Percentiles rank a stretch among this genome's conserved stretches.
phyloP scores from a whole-genome alignment of 37 sponge, comb jelly and placozoan species.

The Corticium candelabrum region DNA sequence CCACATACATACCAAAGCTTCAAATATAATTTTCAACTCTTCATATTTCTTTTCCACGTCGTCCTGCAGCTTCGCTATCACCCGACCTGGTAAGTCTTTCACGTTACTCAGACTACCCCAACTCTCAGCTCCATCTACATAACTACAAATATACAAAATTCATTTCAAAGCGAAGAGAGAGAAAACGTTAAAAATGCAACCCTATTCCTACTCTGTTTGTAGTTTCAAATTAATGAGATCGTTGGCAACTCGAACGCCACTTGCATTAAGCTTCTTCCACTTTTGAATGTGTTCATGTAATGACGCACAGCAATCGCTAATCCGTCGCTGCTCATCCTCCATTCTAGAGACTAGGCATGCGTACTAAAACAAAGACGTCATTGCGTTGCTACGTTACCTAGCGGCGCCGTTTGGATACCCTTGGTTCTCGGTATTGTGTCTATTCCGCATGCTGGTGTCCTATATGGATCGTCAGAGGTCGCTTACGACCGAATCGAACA shows the following conservation, averaged over 20 bases:
- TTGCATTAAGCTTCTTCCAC: constrained; percentile 34
- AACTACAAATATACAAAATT: no score
- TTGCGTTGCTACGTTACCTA: not conserved
- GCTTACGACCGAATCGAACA: no score
- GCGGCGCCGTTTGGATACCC: no score
- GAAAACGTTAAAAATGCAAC: not conserved
- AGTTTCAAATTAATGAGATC: constrained; percentile 26
- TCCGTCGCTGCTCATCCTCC: not conserved
- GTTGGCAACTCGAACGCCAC: constrained; percentile 34
- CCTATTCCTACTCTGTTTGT: constrained; percentile 16
- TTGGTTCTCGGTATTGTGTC: no score
- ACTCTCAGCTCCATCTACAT: not conserved
- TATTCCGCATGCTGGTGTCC: no score
- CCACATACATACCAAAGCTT: no score
- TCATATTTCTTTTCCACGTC: not conserved
- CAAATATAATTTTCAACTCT: no score
- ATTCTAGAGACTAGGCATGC: not conserved
- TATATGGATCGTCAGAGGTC: no score
- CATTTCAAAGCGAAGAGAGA: not conserved
- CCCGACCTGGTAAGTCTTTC: not conserved
- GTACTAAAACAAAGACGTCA: not conserved
- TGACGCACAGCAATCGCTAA: constrained; percentile 36
- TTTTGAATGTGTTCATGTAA: constrained; percentile 34
- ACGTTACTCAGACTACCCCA: not conserved
- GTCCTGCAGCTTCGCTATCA: not conserved